Percentiles rank a stretch among this genome's conserved stretches.
These are phyloP conservation scores for Aphelocoma coerulescens DNA, from an alignment of 2,113 vertebrate genomes.

Conservation along the genomic window DNA sequence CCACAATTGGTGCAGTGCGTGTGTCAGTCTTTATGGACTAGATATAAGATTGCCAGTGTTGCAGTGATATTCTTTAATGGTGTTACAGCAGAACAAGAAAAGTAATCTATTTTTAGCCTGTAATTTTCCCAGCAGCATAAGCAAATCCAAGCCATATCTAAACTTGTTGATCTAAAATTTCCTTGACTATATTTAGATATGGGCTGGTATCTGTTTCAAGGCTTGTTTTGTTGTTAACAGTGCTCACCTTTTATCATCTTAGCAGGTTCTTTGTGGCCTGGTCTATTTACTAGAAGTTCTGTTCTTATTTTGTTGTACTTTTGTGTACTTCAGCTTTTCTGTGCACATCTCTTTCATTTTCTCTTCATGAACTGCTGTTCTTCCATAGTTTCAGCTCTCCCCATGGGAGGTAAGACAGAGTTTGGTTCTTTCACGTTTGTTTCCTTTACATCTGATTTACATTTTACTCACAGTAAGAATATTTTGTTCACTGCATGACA, in stretches of 20 bases:
- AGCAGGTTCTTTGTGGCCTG: not conserved
- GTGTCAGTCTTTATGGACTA: not conserved
- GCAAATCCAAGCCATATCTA: not conserved
- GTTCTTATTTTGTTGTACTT: not conserved
- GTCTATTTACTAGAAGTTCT: not conserved
- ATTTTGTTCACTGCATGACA: not conserved
- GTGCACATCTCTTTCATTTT: not conserved
- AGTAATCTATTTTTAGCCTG: slow-evolving; percentile 8
- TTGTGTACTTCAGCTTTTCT: not conserved
- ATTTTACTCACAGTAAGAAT: not conserved
- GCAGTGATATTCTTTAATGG: not conserved
- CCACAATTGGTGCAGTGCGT: not conserved
- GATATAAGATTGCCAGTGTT: not conserved
- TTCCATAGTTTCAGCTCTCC: not conserved
- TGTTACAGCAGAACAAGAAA: not conserved
- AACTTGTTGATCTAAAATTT: not conserved
- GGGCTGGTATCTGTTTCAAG: not conserved
- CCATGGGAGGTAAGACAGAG: not conserved
- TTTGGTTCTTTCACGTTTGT: slow-evolving; percentile 6
- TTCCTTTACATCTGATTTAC: slow-evolving; percentile 17
- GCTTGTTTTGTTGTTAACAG: not conserved
- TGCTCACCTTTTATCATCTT: not conserved
- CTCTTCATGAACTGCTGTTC: not conserved
- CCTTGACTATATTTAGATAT: not conserved
- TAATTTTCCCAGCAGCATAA: not conserved